Evolutionary conservation across 2,888 invertebrate species (phyloP).

Genomic region (Petrophora chlorosata): DNA sequence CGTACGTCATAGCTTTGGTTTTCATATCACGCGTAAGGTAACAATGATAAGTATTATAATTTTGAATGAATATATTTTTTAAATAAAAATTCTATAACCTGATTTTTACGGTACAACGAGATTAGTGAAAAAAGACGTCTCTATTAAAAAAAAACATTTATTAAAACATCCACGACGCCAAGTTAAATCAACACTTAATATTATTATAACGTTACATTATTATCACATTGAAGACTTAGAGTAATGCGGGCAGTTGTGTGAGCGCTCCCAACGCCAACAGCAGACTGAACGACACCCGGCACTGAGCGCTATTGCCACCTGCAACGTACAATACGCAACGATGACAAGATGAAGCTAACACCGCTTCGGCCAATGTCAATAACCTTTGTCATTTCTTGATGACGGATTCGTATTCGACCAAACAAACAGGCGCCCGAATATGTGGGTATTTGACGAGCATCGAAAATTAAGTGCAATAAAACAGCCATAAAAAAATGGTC

Average conservation of each 20-base stretch:
- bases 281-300: slow-evolving; percentile 36
- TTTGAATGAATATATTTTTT: too few species aligned
- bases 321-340: slow-evolving; percentile 10
- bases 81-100: too few species aligned
- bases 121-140: too few species aligned
- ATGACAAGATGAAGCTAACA: not conserved
- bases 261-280: slow-evolving; percentile 31
- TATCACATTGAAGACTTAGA: slow-evolving; percentile 48
- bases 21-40: too few species aligned
- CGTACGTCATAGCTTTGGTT: not conserved
- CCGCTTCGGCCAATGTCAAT: not conserved
- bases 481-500: too few species aligned
- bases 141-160: slow-evolving; percentile 36
- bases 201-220: slow-evolving; percentile 41
- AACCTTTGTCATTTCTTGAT: too few species aligned
- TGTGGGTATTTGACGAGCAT: too few species aligned
- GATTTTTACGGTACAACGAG: too few species aligned
- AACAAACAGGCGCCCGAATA: too few species aligned
- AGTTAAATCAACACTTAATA: slow-evolving; percentile 48
- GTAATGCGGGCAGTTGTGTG: slow-evolving; percentile 27
- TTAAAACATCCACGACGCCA: slow-evolving; percentile 40
- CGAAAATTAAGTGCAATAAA: too few species aligned
- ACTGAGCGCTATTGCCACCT: slow-evolving; percentile 20
- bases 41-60: too few species aligned
- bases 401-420: too few species aligned